These are phyloP conservation scores for Hydrolagus affinis DNA, from an alignment of 2,113 vertebrate species.

Conservation along the genomic window DNA sequence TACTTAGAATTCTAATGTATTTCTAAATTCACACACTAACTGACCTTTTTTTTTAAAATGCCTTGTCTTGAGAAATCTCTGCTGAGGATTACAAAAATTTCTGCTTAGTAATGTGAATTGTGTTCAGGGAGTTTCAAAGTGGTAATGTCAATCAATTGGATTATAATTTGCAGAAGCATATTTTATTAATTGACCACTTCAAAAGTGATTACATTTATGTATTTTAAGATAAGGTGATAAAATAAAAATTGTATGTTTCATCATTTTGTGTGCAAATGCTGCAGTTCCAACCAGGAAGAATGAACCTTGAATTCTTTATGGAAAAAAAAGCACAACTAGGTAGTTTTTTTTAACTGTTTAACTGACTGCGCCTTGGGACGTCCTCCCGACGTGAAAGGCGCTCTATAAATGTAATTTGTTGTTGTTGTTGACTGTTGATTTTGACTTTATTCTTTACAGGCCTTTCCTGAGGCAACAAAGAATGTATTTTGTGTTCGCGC, in stretches of 20 bases:
- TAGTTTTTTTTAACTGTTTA: background rate
- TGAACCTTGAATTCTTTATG: too few species aligned
- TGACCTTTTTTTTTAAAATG: background rate
- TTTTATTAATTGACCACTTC: too few species aligned
- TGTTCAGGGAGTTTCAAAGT: background rate
- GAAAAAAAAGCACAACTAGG: background rate
- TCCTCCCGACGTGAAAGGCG: too few species aligned
- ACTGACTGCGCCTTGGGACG: background rate
- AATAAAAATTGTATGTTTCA: too few species aligned
- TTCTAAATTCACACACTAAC: background rate
- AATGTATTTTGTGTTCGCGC: constrained; percentile 92
- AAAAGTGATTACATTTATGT: too few species aligned
- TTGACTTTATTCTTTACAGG: constrained; percentile 54
- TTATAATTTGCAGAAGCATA: background rate
- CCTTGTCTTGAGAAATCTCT: background rate
- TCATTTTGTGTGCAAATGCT: too few species aligned
- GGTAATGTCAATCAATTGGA: background rate
- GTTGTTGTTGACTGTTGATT: background rate
- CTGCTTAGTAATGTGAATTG: background rate
- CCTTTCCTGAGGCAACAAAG: constrained; percentile 89
- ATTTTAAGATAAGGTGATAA: too few species aligned
- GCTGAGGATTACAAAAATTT: background rate
- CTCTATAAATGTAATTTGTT: too few species aligned
- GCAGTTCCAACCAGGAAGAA: too few species aligned
- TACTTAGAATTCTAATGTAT: background rate